A percentile compares a stretch with the other conserved stretches of the same genome.
Conservation (phyloP, 2,113 vertebrate species). For the Pterophyllum scalare region DNA sequence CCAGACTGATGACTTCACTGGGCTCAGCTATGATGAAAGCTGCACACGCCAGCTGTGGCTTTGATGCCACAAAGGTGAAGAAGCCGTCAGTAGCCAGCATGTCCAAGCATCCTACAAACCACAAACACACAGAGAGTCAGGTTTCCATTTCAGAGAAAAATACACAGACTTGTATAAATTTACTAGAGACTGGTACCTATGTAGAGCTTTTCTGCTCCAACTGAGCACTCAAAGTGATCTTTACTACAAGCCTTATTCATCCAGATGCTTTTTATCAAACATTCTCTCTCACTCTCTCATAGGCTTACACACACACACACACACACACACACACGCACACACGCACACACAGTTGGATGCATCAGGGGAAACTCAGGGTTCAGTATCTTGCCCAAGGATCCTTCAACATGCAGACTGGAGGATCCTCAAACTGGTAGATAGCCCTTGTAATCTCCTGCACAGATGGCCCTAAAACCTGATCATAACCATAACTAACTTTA, state of each 20-base stretch:
- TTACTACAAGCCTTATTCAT: neutral
- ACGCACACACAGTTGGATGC: too few species aligned
- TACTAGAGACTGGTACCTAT: neutral
- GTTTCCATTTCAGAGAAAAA: neutral
- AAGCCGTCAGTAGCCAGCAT: slow-evolving; percentile 77
- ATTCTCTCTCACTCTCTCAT: too few species aligned
- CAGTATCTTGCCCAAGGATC: neutral
- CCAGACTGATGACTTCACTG: slow-evolving; percentile 74
- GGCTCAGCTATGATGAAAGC: slow-evolving; percentile 77
- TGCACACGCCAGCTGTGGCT: slow-evolving; percentile 70
- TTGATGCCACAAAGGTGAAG: slow-evolving; percentile 72
- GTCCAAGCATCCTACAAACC: slow-evolving; percentile 73
- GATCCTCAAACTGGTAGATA: neutral
- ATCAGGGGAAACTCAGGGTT: neutral
- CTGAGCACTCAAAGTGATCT: neutral
- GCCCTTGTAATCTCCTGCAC: neutral
- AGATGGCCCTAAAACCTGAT: neutral
- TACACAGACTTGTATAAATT: neutral
- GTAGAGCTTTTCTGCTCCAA: neutral
- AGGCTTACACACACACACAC: too few species aligned
- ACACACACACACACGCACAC: too few species aligned
- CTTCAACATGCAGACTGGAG: neutral
- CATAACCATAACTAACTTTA: neutral
- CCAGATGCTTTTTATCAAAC: neutral
- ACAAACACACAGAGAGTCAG: slow-evolving; percentile 10